Evolutionary conservation across 2,888 invertebrate genomes (phyloP).

Genomic region (Nasonia oneida): DNA sequence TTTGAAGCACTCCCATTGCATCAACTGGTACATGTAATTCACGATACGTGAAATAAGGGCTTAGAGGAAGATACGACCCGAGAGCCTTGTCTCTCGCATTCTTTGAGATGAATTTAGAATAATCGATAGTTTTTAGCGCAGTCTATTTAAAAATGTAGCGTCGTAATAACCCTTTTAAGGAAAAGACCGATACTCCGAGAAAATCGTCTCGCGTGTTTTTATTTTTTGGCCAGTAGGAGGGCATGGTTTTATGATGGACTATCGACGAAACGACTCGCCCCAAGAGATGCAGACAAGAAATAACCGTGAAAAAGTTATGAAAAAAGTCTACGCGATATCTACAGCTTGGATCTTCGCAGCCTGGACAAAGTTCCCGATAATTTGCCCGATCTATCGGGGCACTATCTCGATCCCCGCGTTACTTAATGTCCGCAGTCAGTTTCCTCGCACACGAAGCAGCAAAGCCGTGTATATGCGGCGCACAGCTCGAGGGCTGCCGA

Average conservation of each 20-base stretch:
- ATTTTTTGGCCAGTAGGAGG: neutral
- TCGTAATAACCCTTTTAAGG: conserved; percentile 16
- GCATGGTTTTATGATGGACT: no score
- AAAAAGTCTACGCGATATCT: no score
- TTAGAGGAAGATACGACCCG: neutral
- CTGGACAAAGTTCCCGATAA: neutral
- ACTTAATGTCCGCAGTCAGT: neutral
- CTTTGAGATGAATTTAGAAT: conserved; percentile 18
- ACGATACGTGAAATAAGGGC: neutral
- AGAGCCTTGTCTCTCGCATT: neutral
- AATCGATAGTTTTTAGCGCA: conserved; percentile 23
- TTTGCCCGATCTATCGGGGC: neutral
- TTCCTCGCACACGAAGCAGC: neutral
- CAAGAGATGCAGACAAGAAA: no score
- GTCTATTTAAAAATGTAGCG: conserved; percentile 17
- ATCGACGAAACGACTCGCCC: no score
- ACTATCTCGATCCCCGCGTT: neutral
- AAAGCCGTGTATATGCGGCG: no score
- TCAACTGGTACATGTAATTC: neutral
- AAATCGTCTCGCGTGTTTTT: neutral
- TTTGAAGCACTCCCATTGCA: neutral
- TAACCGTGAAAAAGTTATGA: no score
- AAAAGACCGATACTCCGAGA: neutral
- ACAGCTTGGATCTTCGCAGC: no score
- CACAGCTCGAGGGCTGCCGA: no score